Conservation (phyloP, 2,797 vertebrate genomes). For the Coregonus suidteri region DNA sequence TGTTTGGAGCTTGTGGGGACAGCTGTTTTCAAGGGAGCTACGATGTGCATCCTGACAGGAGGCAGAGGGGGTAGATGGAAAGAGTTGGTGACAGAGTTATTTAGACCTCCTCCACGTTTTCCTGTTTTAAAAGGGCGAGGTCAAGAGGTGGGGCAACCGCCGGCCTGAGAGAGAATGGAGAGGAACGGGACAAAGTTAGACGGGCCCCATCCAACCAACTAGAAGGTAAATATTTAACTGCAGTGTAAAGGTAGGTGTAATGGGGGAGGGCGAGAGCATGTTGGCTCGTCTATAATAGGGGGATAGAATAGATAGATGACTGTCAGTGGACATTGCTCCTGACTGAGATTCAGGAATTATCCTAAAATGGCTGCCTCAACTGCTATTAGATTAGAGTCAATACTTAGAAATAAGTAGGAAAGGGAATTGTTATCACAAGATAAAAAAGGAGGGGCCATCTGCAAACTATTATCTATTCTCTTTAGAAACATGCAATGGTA, state of each 20-base stretch:
- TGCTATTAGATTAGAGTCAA: too few species aligned
- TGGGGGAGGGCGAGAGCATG: neutral
- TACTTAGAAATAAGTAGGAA: too few species aligned
- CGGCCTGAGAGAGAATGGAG: neutral
- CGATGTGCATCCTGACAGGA: constrained; percentile 67
- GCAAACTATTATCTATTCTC: neutral
- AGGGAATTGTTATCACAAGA: neutral
- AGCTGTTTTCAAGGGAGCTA: constrained; percentile 49
- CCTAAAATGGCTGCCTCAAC: neutral
- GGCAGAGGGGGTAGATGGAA: constrained; percentile 45
- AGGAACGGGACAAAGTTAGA: constrained; percentile 8
- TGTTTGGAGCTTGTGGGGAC: constrained; percentile 39
- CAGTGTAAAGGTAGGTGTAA: constrained; percentile 28
- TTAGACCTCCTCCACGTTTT: constrained; percentile 55
- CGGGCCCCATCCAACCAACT: constrained; percentile 22
- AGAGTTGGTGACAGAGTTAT: constrained; percentile 28
- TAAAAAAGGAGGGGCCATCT: neutral
- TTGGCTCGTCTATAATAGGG: constrained; percentile 24
- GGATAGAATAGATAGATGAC: constrained; percentile 28
- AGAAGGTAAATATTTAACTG: constrained; percentile 59
- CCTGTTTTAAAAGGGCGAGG: constrained; percentile 63
- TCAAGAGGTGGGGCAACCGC: neutral
- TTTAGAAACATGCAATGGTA: neutral
- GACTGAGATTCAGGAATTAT: neutral
- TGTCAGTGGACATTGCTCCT: constrained; percentile 28